Base-by-base conservation (phyloP, 2,113 vertebrate genomes). In the Paradoxurus hermaphroditus region DNA sequence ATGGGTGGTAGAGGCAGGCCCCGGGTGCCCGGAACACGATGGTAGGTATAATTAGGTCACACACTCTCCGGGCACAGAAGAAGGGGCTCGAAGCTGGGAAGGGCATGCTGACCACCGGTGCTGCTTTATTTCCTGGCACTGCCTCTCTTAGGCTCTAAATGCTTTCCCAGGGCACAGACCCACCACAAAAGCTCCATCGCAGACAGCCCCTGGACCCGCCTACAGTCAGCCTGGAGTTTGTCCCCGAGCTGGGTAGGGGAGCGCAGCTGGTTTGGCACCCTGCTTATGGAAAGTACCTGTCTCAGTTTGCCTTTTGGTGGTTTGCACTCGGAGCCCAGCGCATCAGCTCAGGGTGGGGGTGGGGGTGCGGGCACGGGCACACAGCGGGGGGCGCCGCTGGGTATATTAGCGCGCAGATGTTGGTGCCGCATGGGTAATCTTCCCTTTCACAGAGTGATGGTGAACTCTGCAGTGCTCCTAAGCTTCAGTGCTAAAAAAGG, bases 381-480 rank as follows among this genome's bases (percentile, higher is more conserved):
- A 46, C 41, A 92, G n/a, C n/a, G n/a, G 53, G 49, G 29, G 81
- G 93, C 82, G 65, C 9, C 15, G 90, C 91, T 13, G 39, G 91
- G 73, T 34, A 15, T 36, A 14, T 78, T 70, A 72, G 95, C 7
- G 15, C 86, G 41, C 78, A 68, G 59, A n/a, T 68, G n/a, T 78
- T 79, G 63, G 25, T 62, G 34, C 73, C 46, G 0, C 44, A 5
- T 23, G 1, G 10, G 51, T 68, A 93, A 79, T 31, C 89, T 65
- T 15, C 85, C 68, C n/a, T 88, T 25, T 86, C 82, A 83, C 86
- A 4, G 1, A 89, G 93, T 25, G 51, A 46, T 53, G 86, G 89
- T 3, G 59, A 97, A 41, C 89, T 29, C 0, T 34, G 90, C 49
- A 78, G 91, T 90, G 92, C 90, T 90, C 82, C 65, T 34, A 36